These are phyloP conservation scores for Eulemur rufifrons DNA, from an alignment of 2,113 vertebrate species.

Conservation along the genomic window DNA sequence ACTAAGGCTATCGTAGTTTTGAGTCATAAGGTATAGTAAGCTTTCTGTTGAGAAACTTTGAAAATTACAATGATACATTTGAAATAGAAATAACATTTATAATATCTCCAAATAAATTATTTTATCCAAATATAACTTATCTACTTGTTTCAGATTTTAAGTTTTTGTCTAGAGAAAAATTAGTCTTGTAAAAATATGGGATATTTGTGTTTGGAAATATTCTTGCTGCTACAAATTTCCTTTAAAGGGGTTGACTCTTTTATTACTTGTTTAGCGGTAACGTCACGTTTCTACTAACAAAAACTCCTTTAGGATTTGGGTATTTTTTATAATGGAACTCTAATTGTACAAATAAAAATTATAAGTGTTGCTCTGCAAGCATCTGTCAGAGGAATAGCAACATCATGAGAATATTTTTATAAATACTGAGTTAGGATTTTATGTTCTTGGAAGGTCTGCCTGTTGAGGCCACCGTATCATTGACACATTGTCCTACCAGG, in stretches of 20 bases:
- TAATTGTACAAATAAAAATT: conserved; percentile 88
- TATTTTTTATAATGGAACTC: conserved; percentile 82
- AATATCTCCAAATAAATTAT: conserved; percentile 67
- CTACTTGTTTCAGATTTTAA: conserved; percentile 77
- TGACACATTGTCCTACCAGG: conserved; percentile 95
- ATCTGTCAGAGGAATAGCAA: conserved; percentile 88
- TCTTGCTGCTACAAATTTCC: conserved; percentile 85
- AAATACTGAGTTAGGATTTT: conserved; percentile 89
- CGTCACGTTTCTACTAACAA: conserved; percentile 97
- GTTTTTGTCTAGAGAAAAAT: conserved; percentile 80
- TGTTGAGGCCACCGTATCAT: conserved; percentile 91
- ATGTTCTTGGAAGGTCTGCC: conserved; percentile 94
- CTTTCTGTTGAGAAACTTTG: conserved; percentile 67
- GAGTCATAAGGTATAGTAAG: conserved; percentile 63
- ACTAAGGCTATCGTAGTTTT: conserved; percentile 70
- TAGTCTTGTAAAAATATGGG: conserved; percentile 83
- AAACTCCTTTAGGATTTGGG: conserved; percentile 89
- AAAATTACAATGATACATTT: conserved; percentile 63
- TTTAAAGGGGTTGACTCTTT: conserved; percentile 99
- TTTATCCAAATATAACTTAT: conserved; percentile 74
- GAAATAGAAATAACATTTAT: conserved; percentile 75
- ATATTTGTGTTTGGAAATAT: conserved; percentile 84
- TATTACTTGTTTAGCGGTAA: conserved; percentile 99
- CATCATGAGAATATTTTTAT: conserved; percentile 84
- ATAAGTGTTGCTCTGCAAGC: conserved; percentile 88